Evolutionary conservation across 1,140 invertebrate genomes (phyloP), one percentile per base, ranked within the genome.

Genomic region (Ceratitis capitata): DNA sequence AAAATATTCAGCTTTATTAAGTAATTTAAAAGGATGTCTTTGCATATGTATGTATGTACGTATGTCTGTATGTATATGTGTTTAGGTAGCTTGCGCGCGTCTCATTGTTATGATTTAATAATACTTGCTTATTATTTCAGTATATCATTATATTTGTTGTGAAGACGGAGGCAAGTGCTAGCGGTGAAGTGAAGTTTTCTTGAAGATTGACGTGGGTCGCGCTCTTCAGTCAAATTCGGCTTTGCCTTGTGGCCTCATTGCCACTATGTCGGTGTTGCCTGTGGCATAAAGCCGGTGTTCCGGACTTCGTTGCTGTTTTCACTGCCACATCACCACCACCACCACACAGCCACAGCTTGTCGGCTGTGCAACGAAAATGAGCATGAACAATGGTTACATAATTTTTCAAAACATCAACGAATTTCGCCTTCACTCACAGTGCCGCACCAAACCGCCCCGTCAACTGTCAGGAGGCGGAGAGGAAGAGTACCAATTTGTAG

Each of bases 301-400:
- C 9, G n/a, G 16, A n/a, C 12, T 23, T 42, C 10, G 39, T 26
- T 45, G 69, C n/a, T 35, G 7, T 45, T 45, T 42, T 12, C n/a
- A 23, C 69, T 19, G 35, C 35, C 1, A 1, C 35, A 9, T 14
- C 9, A 32, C 1, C n/a, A 32, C 1, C n/a, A 5, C 35, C 64
- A 74, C 69, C 23, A 32, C 69, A 78, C n/a, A n/a, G n/a, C 19
- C 69, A 42, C 16, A 42, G 45, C 69, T 78, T 78, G 69, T 45
- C 23, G 69, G 2, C 16, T 42, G 23, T 42, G 64, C 42, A 74
- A 74, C 42, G 83, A 53, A 84, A 84, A 84, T 84, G 83, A 84
- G 56, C 26, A 84, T 16, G 83, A 84, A 84, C 83, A 84, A 84
- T 84, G 83, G 39, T 45, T 51, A 39, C 29, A 61, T 84, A 84